Evolutionary conservation across 2,113 vertebrate genomes (phyloP).

Genomic region (Zapornia atra): DNA sequence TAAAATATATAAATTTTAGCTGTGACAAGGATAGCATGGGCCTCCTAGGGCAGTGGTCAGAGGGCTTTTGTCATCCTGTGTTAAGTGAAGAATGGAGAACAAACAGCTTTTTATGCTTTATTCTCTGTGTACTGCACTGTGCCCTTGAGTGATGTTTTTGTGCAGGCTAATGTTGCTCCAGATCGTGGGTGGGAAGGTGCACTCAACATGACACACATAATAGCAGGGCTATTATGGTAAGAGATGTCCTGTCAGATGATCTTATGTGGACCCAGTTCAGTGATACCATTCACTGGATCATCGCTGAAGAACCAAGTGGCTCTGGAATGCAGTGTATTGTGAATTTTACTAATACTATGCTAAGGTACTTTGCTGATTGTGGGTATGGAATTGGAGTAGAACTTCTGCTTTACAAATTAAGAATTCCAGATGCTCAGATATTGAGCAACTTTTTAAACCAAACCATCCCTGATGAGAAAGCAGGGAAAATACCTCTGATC

Average conservation of each 20-base stretch:
- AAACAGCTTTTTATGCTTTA: neutral
- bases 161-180: neutral
- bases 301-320: neutral
- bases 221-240: neutral
- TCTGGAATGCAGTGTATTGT: neutral
- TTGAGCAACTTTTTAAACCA: neutral
- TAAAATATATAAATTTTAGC: neutral
- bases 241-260: neutral
- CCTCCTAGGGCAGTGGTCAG: neutral
- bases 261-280: accelerated
- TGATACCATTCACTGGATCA: neutral
- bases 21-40: neutral
- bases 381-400: neutral
- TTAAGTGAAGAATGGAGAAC: neutral
- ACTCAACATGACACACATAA: neutral
- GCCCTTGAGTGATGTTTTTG: neutral
- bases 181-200: neutral
- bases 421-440: neutral
- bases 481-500: neutral
- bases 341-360: neutral
- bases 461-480: neutral
- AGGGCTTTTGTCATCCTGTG: neutral
- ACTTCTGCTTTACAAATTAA: neutral
- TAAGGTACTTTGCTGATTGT: neutral
- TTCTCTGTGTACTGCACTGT: neutral